phyloP scores from a whole-genome alignment of 2,888 invertebrate genomes.

The Clistopyga incitator region DNA sequence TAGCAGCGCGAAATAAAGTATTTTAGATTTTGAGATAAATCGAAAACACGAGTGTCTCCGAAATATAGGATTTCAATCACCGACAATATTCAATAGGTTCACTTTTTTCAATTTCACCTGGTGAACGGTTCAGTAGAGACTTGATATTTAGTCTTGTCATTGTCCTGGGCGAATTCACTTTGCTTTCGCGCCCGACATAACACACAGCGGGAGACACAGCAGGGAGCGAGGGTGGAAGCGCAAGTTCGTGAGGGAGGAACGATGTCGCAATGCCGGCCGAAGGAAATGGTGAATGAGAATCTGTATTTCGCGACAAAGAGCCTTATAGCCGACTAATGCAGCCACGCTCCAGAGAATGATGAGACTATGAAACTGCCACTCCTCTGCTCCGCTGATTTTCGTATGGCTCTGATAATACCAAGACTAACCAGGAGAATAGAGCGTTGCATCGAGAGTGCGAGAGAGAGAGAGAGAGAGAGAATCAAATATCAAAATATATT shows the following conservation, averaged over 20 bases:
- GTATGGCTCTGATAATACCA: constrained; percentile 8
- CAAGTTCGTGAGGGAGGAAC: constrained; percentile 30
- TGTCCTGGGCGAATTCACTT: constrained; percentile 37
- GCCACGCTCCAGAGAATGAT: constrained; percentile 66
- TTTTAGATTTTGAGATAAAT: neutral
- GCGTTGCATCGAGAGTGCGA: neutral
- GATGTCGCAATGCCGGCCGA: constrained; percentile 28
- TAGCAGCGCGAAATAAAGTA: no score
- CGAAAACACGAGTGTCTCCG: neutral
- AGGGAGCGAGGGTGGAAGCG: constrained; percentile 17
- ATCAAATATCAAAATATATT: no score
- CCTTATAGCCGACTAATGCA: constrained; percentile 67
- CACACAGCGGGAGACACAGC: constrained; percentile 50
- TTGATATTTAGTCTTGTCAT: constrained; percentile 29
- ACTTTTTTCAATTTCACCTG: constrained; percentile 30
- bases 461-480: neutral
- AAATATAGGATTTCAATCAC: neutral
- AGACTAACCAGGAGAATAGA: neutral
- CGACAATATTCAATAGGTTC: neutral
- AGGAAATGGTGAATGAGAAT: constrained; percentile 40
- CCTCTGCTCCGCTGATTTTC: constrained; percentile 20
- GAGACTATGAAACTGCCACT: constrained; percentile 60
- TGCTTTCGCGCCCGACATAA: constrained; percentile 26
- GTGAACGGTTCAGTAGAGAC: constrained; percentile 1
- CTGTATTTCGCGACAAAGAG: constrained; percentile 65